Base-by-base conservation (phyloP, 2,797 vertebrate genomes). In the Steatocranus sp. region DNA sequence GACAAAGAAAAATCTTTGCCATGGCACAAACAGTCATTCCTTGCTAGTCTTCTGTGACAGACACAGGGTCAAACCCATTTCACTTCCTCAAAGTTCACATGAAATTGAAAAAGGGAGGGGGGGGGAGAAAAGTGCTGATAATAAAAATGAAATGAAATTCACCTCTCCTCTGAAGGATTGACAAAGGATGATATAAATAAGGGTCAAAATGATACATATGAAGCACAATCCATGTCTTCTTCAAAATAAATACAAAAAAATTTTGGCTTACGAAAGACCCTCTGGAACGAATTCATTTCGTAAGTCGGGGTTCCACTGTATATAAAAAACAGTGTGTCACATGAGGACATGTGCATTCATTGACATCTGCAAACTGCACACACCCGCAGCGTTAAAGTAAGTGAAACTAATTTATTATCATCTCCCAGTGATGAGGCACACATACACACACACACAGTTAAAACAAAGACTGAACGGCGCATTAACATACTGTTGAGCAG, bases 361-460 rank as follows among this genome's bases (percentile, higher is more conserved):
- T 66, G 34, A 63, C 76, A 83, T 85, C 63, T 89, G 79, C 56
- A 82, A 80, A 88, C 38, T 81, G 25, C 76, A 88, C 36, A 83
- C 54, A 88, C 11, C 36, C 56, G 1, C 50, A 78, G 38, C 1
- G 4, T 75, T 79, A 30, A 70, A 43, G 36, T 77, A 88, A 91
- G 63, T 76, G 43, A 84, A 89, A 86, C 76, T 80, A 5, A 48
- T 94, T 94, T 93, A 94, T 93, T 92, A 83, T 68, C 25, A 86
- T 86, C 74, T 86, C 70, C 76, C 50, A 76, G 36, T 79, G 78
- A 87, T 49, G 76, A 89, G 73, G 54, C 76, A 89, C 76, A 85
- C 78, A 86, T 70, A 46, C n/a, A 84, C 76, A 85, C 76, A 90
- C 66, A 86, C 68, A 91, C 34, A 80, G 27, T 43, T 68, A 80